A percentile compares a stretch with the other conserved stretches of the same genome.
phyloP scores from a whole-genome alignment of 1,140 invertebrate species.

The Bemisia tabaci region DNA sequence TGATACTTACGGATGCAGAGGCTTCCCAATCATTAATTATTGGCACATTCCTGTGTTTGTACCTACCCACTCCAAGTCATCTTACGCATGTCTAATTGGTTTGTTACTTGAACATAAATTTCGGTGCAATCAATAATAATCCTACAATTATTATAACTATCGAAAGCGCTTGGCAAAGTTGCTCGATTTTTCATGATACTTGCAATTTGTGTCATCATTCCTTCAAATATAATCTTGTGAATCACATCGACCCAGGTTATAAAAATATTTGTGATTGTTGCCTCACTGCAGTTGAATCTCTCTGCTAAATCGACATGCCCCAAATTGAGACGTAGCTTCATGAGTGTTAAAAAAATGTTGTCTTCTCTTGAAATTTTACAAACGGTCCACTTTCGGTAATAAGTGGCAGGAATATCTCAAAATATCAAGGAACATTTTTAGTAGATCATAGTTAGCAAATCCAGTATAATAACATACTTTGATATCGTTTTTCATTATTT shows the following conservation, averaged over 20 bases:
- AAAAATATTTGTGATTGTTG: conserved; percentile 8
- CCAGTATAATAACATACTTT: background rate
- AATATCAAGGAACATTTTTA: background rate
- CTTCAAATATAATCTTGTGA: conserved; percentile 5
- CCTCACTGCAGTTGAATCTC: conserved; percentile 5
- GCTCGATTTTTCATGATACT: conserved; percentile 3
- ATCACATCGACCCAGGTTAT: conserved; percentile 6
- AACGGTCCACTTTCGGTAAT: conserved; percentile 7
- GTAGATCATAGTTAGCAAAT: background rate
- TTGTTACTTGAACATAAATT: background rate
- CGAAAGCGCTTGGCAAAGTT: background rate
- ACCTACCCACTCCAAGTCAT: no score
- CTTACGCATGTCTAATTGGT: conserved; percentile 8
- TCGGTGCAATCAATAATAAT: conserved; percentile 9
- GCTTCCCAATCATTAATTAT: no score
- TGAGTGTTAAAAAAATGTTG: conserved; percentile 6
- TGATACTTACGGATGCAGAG: no score
- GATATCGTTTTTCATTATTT: background rate
- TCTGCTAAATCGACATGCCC: conserved; percentile 7
- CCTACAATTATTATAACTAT: background rate
- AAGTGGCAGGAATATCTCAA: conserved; percentile 2
- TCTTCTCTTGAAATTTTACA: conserved; percentile 1
- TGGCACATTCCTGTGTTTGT: no score
- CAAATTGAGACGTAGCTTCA: conserved; percentile 8
- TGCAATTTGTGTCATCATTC: background rate